These are phyloP conservation scores for Sturnus vulgaris DNA, from an alignment of 2,113 vertebrate genomes.

Conservation along the genomic window DNA sequence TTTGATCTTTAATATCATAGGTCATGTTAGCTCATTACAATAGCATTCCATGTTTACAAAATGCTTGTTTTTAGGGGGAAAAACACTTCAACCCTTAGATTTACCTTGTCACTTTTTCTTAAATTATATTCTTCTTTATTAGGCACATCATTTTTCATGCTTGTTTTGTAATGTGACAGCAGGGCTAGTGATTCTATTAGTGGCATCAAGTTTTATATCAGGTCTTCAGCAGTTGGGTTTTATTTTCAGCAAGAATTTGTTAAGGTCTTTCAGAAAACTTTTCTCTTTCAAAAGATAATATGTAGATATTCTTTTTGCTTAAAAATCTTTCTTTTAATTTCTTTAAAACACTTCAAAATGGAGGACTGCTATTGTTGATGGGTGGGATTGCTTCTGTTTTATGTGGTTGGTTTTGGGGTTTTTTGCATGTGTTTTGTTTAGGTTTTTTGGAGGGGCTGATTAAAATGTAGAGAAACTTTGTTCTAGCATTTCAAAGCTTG, in stretches of 20 bases:
- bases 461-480: background rate
- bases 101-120: background rate
- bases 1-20: background rate
- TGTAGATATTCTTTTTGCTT: background rate
- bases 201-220: background rate
- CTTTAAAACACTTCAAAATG: background rate
- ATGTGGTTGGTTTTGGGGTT: background rate
- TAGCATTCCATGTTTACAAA: background rate
- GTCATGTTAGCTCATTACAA: background rate
- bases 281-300: background rate
- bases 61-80: background rate
- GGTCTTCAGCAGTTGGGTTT: background rate
- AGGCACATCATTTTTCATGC: background rate
- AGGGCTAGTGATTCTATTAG: background rate
- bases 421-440: background rate
- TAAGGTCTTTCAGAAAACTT: background rate
- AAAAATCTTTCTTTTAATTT: background rate
- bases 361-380: background rate
- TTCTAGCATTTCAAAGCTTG: background rate
- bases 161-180: background rate
- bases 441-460: background rate
- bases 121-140: background rate
- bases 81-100: rapidly evolving
- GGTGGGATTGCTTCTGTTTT: rapidly evolving
- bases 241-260: background rate